These are phyloP conservation scores for Bolinopsis microptera DNA, from an alignment of 37 sponge, comb jelly and placozoan species.

Conservation along the genomic window DNA sequence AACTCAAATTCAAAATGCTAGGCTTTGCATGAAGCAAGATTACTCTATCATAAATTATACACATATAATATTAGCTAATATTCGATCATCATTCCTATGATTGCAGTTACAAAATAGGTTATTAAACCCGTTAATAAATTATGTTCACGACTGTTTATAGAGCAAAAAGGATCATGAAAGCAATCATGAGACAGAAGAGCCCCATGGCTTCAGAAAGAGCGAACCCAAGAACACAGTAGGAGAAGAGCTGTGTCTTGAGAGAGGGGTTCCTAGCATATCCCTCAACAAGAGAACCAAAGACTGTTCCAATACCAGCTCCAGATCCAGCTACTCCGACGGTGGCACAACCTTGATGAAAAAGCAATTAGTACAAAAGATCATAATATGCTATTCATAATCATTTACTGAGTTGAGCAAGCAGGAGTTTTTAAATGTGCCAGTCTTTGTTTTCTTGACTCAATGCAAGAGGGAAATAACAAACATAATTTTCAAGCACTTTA, in stretches of 20 bases:
- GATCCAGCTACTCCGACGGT: slow-evolving; percentile 69
- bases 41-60: neutral
- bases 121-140: slow-evolving; percentile 26
- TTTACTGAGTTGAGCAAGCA: too few species aligned
- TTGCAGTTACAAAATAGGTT: neutral
- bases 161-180: slow-evolving; percentile 87
- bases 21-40: neutral
- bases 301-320: slow-evolving; percentile 72
- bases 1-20: neutral
- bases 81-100: neutral
- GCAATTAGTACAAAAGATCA: too few species aligned
- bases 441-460: too few species aligned
- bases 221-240: slow-evolving; percentile 90
- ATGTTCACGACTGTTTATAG: slow-evolving; percentile 67
- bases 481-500: too few species aligned
- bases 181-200: slow-evolving; percentile 93
- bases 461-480: too few species aligned
- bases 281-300: slow-evolving; percentile 72
- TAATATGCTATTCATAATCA: too few species aligned
- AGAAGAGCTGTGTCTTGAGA: slow-evolving; percentile 89
- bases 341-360: slow-evolving; percentile 55
- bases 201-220: slow-evolving; percentile 95
- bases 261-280: slow-evolving; percentile 92
- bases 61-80: neutral
- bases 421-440: too few species aligned